Evolutionary conservation across 2,797 vertebrate species (phyloP), one percentile per base, ranked within the genome.

Genomic region (Eulemur rubriventer): DNA sequence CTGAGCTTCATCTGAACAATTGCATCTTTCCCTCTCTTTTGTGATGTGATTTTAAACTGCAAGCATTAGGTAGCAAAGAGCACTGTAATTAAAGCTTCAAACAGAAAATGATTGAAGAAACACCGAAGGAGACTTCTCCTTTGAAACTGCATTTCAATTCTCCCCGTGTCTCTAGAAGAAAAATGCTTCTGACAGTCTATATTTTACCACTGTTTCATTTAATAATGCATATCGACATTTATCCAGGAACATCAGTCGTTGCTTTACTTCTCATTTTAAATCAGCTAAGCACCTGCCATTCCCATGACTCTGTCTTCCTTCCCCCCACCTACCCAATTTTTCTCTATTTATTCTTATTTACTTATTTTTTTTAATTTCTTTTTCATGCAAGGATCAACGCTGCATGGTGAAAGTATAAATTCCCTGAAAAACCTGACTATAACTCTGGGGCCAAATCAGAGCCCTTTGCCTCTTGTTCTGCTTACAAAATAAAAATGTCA

Each of bases 141-240:
- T 97, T 98, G 70, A 98, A 98, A 98, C 95, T 59, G 61, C 92
- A 96, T 96, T 97, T 97, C 93, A 97, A 96, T 98, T 98, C 95
- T 65, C 95, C 55, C 35, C 8, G 0, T 93, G 91, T 95, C 57
- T 96, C 82, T 63, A 41, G 72, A 96, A 98, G 78, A 81, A 97
- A 98, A 98, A 93, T 61, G 85, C 26, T 97, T 98, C 97, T 98
- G 96, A 97, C 96, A 96, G 80, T 95, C 95, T 97, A 8, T 94
- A 97, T 98, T 98, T 98, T 98, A 96, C 85, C 81, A 75, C 38
- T 69, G n/a, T 96, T 98, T 95, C 79, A 96, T 97, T 98, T 98
- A 98, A 98, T 98, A 98, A 98, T 98, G 97, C 90, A 97, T 96
- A 98, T 94, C 4, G 95, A 97, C 95, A 94, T 98, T 97, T 97